These are phyloP conservation scores for Cepaea nemoralis DNA, from an alignment of 1,140 invertebrate genomes.

Conservation along the genomic window DNA sequence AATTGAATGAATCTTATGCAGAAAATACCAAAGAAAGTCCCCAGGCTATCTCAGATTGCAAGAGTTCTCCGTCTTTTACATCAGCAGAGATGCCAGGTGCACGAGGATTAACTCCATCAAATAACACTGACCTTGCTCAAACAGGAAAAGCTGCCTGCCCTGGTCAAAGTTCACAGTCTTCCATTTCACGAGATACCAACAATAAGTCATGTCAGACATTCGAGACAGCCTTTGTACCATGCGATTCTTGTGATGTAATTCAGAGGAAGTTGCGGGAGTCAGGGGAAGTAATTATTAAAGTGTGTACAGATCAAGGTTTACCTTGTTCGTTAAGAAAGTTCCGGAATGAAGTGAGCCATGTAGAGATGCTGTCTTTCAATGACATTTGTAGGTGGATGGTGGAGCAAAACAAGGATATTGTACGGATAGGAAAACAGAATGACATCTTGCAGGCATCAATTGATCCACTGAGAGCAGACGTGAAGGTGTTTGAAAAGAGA, in stretches of 20 bases:
- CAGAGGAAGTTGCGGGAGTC: conserved; percentile 63
- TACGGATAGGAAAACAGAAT: conserved; percentile 61
- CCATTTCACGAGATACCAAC: conserved; percentile 58
- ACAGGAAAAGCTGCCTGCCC: conserved; percentile 3
- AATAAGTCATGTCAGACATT: conserved; percentile 67
- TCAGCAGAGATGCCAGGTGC: conserved; percentile 45
- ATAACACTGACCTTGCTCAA: conserved; percentile 46
- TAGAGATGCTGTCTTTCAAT: conserved; percentile 65
- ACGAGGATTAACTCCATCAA: conserved; percentile 52
- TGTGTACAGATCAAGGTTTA: conserved; percentile 64
- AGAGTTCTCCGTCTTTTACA: not conserved
- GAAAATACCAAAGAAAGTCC: conserved; percentile 32
- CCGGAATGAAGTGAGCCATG: conserved; percentile 54
- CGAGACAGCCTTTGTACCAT: conserved; percentile 70
- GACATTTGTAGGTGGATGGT: conserved; percentile 65
- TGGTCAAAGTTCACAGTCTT: not conserved
- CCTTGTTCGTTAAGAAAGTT: conserved; percentile 65
- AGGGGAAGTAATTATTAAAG: conserved; percentile 58
- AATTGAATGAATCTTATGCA: conserved; percentile 44
- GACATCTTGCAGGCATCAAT: conserved; percentile 57
- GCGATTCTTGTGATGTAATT: conserved; percentile 67
- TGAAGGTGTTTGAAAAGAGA: conserved; percentile 54
- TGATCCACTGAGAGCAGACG: conserved; percentile 59
- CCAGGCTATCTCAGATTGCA: not conserved
- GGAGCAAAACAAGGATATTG: conserved; percentile 69